A percentile compares a stretch with the other conserved stretches of the same genome.
Evolutionary conservation across 2,888 invertebrate species (phyloP).

Genomic region (Orgyia antiqua): DNA sequence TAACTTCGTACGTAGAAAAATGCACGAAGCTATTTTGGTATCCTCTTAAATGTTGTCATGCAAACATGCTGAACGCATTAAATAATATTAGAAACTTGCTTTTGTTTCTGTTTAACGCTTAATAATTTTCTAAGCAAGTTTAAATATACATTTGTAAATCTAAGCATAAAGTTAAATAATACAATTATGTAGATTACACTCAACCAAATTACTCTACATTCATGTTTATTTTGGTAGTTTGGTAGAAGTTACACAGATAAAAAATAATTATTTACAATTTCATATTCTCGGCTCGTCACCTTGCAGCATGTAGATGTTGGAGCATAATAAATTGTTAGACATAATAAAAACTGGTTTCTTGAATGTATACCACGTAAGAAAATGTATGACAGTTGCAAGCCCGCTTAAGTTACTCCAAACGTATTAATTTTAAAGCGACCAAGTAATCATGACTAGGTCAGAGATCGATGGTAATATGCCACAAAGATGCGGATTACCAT

Average conservation of each 20-base stretch:
- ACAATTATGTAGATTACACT: conserved; percentile 11
- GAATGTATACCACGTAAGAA: conserved; percentile 22
- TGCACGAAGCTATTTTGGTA: too few relatives aligned
- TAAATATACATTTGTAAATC: conserved; percentile 13
- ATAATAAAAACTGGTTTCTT: conserved; percentile 21
- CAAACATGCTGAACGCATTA: too few relatives aligned
- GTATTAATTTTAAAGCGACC: too few relatives aligned
- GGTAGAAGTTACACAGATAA: too few relatives aligned
- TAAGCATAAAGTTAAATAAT: conserved; percentile 17
- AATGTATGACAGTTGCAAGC: conserved; percentile 9
- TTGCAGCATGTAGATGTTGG: conserved; percentile 8
- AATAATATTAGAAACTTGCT: too few relatives aligned
- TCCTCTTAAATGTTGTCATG: too few relatives aligned
- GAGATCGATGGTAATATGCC: too few relatives aligned
- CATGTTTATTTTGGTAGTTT: conserved; percentile 19
- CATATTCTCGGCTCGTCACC: conserved; percentile 18
- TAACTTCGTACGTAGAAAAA: too few relatives aligned
- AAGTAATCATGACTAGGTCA: too few relatives aligned
- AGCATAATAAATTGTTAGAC: conserved; percentile 19
- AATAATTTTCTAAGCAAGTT: background rate
- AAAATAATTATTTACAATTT: conserved; percentile 25
- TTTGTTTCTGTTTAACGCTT: background rate
- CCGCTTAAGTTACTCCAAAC: conserved; percentile 12
- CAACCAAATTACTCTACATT: conserved; percentile 13
- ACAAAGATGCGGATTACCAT: too few relatives aligned